Base-by-base conservation (phyloP, 1,140 invertebrate genomes). In the Drosophila suzukii region DNA sequence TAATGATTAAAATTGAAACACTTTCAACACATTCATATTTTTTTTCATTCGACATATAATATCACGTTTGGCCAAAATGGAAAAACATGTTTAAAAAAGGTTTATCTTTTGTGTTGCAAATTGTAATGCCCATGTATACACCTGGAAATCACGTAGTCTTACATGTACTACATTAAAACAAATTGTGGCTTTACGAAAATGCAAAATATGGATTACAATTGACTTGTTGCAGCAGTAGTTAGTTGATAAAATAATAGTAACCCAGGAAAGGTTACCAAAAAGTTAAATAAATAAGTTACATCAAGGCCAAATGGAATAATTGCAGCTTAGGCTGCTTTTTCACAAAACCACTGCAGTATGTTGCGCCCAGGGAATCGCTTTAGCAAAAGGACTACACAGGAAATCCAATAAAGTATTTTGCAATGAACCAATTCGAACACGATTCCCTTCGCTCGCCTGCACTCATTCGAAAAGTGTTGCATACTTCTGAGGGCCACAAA, bases 361-460 rank as follows among this genome's bases (percentile, higher is more conserved):
- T n/a, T 32, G 7, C 12, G 13, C 36, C 36, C 10, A 13, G 24
- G 15, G n/a, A 27, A 20, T 27, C 12, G n/a, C 36, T 36, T 41
- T 49, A 12, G 20, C 39, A 41, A 47, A 47, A 38, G 67, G 43
- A 34, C 34, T 47, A 36, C 7, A 30, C 12, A 15, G 51, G 65
- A 71, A 71, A 71, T 58, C 66, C 51, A 71, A 71, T 71, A 70
- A 71, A 71, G 53, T 41, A 50, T 58, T 50, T 71, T 12, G 67
- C 65, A 41, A 44, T 44, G 32, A 66, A 39, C 17, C 41, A 54
- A 50, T 61, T 51, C 59, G 41, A 47, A 36, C 27, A 51, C 34
- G 41, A 55, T 34, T 47, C 62, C 32, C 41, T 24, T 12, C 39
- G 62, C 43, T 24, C 13, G 36, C 34, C 36, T 47, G 30, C 43